Conservation (phyloP, 2,888 invertebrate genomes). For the Lagria hirta region DNA sequence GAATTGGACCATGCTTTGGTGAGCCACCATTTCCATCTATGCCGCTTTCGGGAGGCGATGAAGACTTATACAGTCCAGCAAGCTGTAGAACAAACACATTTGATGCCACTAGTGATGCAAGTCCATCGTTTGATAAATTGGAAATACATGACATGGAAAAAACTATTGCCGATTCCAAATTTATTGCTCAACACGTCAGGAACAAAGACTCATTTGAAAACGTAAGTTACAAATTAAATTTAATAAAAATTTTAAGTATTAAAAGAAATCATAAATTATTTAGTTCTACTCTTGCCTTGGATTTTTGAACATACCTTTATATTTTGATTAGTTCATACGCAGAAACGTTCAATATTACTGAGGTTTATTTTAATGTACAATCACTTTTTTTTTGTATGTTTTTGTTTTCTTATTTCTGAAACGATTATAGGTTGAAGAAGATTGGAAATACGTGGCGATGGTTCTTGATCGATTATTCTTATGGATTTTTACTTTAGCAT, state of each 20-base stretch:
- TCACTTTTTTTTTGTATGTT: too few species aligned
- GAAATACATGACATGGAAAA: constrained; percentile 85
- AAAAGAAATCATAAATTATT: not conserved
- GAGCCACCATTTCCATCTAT: constrained; percentile 69
- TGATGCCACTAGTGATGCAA: constrained; percentile 64
- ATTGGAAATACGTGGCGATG: constrained; percentile 98
- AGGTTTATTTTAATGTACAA: too few species aligned
- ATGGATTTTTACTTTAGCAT: constrained; percentile 92
- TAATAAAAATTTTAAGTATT: not conserved
- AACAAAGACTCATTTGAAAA: constrained; percentile 94
- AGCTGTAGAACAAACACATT: constrained; percentile 55
- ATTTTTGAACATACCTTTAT: too few species aligned
- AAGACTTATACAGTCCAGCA: constrained; percentile 76
- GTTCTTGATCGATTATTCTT: constrained; percentile 95
- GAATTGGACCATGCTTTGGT: constrained; percentile 65
- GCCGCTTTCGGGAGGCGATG: constrained; percentile 75
- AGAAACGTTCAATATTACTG: too few species aligned
- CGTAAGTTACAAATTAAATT: constrained; percentile 64
- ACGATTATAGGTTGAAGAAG: constrained; percentile 95
- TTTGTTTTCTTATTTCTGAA: too few species aligned
- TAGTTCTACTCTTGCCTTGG: constrained; percentile 1
- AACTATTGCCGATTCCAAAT: constrained; percentile 88
- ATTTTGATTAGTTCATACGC: too few species aligned
- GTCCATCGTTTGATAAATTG: constrained; percentile 81
- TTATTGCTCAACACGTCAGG: constrained; percentile 93